Base-by-base conservation (phyloP, 2,888 invertebrate species). In the Troglohyphantes excavatus region DNA sequence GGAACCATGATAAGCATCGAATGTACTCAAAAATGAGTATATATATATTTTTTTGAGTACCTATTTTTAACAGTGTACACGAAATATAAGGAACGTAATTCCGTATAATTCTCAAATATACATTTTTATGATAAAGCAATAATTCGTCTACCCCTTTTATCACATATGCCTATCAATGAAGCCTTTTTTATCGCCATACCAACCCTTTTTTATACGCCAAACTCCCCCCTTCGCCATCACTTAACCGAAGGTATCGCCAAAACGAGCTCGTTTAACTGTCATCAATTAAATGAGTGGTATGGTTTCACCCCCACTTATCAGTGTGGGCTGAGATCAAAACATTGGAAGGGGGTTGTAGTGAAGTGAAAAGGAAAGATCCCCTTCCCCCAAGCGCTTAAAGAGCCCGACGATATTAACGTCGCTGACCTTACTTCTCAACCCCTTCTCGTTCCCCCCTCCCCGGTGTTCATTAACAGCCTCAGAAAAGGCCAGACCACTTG, bases 391-490 rank as follows among this genome's bases (percentile, higher is more conserved):
- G 43, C 68, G 73, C 75, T 88, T 81, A 81, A 88, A 81, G 81
- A 75, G 73, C 65, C 81, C 59, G 87, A 81, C 81, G 81, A 81
- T 88, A 88, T 87, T 87, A 87, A 87, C 79, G 86, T 72, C 72
- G 63, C 53, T 84, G 84, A 84, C 84, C 84, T 67, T 39, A 23
- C 27, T 72, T 70, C 68, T 39, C 39, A 59, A 59, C 61, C 59
- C 59, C 59, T 82, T 39, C 73, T 39, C 67, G n/a, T 73, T 63
- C 79, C 72, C 63, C 19, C 59, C 27, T 46, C 79, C 85, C 72
- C 9, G 79, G 86, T 87, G 79, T 87, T 87, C 86, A 87, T 87
- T 87, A 87, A 87, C 86, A 87, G 86, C 79, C 86, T 19, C 88
- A 88, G 81, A 53, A n/a, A 82, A 89, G 76, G 76, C 89, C 76